A percentile compares a stretch with the other conserved stretches of the same genome.
These are phyloP conservation scores for Triplophysa siluroides DNA, from an alignment of 2,113 vertebrate species.

Conservation along the genomic window DNA sequence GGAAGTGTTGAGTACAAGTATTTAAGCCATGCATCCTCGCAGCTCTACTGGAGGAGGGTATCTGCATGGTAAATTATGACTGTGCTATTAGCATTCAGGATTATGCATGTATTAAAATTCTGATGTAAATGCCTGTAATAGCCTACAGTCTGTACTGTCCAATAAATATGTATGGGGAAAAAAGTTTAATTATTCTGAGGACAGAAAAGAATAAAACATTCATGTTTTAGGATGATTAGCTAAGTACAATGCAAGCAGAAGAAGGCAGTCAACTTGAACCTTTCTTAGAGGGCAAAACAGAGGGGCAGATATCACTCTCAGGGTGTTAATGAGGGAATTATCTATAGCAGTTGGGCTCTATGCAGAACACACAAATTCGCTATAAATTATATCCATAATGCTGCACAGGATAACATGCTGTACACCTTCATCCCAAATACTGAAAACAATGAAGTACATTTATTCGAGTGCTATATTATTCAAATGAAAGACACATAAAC, in stretches of 20 bases:
- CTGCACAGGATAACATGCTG: background rate
- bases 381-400: conserved; percentile 13
- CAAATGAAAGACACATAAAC: conserved; percentile 4
- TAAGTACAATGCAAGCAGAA: conserved; percentile 54
- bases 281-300: conserved; percentile 38
- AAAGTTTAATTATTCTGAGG: conserved; percentile 51
- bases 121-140: conserved; percentile 56
- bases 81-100: conserved; percentile 51
- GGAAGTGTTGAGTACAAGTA: conserved; percentile 20
- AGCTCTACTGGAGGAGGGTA: conserved; percentile 32
- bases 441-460: conserved; percentile 11
- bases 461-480: background rate
- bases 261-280: conserved; percentile 53
- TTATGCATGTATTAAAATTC: conserved; percentile 52
- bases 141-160: conserved; percentile 49
- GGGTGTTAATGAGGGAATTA: conserved; percentile 38
- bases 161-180: conserved; percentile 55
- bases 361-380: conserved; percentile 44
- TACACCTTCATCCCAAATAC: background rate
- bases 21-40: background rate
- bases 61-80: conserved; percentile 33
- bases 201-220: conserved; percentile 54
- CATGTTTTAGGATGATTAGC: conserved; percentile 52
- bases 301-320: conserved; percentile 41
- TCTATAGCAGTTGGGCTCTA: conserved; percentile 15